These are phyloP conservation scores for Lagorchestes hirsutus DNA, from an alignment of 2,797 vertebrate species.

Conservation along the genomic window DNA sequence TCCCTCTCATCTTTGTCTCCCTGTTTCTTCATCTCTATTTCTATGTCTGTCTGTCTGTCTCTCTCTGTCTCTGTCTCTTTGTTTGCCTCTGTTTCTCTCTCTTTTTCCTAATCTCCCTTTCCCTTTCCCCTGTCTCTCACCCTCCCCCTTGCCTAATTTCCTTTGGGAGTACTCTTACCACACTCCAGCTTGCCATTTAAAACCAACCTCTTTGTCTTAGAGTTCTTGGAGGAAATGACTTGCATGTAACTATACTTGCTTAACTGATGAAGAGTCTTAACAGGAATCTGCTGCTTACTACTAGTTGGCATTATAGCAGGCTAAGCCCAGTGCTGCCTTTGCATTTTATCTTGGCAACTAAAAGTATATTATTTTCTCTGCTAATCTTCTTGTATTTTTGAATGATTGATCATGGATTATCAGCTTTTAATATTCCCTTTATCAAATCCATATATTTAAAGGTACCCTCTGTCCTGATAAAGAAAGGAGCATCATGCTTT, in stretches of 20 bases:
- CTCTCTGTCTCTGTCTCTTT: too few species aligned
- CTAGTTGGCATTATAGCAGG: neutral
- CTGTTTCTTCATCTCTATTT: too few species aligned
- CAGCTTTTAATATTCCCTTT: neutral
- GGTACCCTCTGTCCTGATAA: neutral
- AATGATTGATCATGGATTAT: neutral
- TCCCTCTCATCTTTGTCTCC: too few species aligned
- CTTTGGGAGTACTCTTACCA: neutral
- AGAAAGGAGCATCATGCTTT: neutral
- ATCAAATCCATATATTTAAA: neutral
- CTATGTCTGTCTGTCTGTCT: too few species aligned
- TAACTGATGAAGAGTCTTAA: neutral
- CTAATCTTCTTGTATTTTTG: neutral
- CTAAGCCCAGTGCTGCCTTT: neutral
- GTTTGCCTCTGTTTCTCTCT: too few species aligned
- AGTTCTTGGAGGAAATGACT: neutral
- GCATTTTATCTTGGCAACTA: neutral
- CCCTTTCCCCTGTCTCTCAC: neutral
- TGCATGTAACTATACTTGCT: neutral
- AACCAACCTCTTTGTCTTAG: neutral
- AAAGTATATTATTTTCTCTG: neutral
- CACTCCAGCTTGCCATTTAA: neutral
- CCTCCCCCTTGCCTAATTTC: neutral
- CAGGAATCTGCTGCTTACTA: neutral
- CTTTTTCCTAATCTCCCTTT: neutral